These are phyloP conservation scores for Corynorhinus townsendii DNA, from an alignment of 2,113 vertebrate species.

Conservation along the genomic window DNA sequence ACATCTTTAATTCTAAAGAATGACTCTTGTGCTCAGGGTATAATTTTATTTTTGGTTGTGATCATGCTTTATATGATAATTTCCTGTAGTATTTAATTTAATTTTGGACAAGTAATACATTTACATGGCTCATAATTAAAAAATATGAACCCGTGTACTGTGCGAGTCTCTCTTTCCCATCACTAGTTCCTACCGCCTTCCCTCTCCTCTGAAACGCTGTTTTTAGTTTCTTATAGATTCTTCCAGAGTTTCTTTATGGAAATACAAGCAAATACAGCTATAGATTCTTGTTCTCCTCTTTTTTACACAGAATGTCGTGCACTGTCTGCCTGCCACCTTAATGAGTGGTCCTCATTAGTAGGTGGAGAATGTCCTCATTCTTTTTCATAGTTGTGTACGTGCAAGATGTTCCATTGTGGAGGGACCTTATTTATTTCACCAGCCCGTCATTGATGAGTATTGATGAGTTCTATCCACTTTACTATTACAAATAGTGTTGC, in stretches of 20 bases:
- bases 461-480: not conserved
- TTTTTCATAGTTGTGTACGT: not conserved
- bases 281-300: not conserved
- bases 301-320: not conserved
- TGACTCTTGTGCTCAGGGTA: not conserved
- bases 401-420: not conserved
- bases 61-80: not conserved
- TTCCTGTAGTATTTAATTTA: not conserved
- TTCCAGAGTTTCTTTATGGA: not conserved
- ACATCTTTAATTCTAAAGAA: conserved; percentile 4
- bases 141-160: not conserved
- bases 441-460: not conserved
- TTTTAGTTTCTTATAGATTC: not conserved
- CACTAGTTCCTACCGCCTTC: not conserved
- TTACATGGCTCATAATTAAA: not conserved
- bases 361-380: not conserved
- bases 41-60: conserved; percentile 14
- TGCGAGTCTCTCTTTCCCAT: not conserved
- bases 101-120: not conserved
- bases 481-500: not conserved
- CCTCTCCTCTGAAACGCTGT: not conserved
- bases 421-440: not conserved
- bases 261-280: not conserved
- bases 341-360: not conserved
- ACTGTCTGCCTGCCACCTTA: not conserved